Percentiles rank a stretch among this genome's conserved stretches.
Conservation (phyloP, 2,888 invertebrate genomes). For the Synergus itoensis region DNA sequence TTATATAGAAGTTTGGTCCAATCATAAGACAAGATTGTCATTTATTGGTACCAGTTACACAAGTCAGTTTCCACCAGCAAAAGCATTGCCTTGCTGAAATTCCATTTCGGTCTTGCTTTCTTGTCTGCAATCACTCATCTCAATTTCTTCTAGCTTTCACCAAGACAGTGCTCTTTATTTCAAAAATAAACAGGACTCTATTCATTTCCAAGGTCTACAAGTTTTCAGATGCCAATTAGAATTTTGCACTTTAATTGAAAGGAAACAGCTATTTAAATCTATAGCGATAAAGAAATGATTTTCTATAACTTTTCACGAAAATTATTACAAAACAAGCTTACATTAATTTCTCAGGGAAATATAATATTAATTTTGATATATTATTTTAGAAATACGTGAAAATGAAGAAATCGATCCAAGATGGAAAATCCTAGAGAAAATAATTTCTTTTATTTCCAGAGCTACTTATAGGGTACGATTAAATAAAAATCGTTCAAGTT, state of each 20-base stretch:
- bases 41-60: slow-evolving; percentile 29
- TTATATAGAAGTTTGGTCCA: slow-evolving; percentile 12
- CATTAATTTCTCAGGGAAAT: too few relatives aligned
- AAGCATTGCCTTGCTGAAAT: slow-evolving; percentile 13
- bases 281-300: not conserved
- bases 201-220: slow-evolving; percentile 7
- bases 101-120: slow-evolving; percentile 19
- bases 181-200: slow-evolving; percentile 11
- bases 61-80: slow-evolving; percentile 17
- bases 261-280: not conserved
- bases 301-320: not conserved
- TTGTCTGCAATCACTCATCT: slow-evolving; percentile 30
- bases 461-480: slow-evolving; percentile 52
- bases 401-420: not conserved
- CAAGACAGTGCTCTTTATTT: not conserved
- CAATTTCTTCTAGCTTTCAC: slow-evolving; percentile 25
- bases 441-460: slow-evolving; percentile 22
- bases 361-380: not conserved
- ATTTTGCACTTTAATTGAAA: not conserved
- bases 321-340: not conserved
- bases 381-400: not conserved
- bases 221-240: not conserved
- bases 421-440: not conserved
- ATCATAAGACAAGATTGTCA: slow-evolving; percentile 29
- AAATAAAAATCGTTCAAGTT: slow-evolving; percentile 59